These are phyloP conservation scores for Apodemia hepburni DNA, from an alignment of 2,888 invertebrate genomes.

Conservation along the genomic window DNA sequence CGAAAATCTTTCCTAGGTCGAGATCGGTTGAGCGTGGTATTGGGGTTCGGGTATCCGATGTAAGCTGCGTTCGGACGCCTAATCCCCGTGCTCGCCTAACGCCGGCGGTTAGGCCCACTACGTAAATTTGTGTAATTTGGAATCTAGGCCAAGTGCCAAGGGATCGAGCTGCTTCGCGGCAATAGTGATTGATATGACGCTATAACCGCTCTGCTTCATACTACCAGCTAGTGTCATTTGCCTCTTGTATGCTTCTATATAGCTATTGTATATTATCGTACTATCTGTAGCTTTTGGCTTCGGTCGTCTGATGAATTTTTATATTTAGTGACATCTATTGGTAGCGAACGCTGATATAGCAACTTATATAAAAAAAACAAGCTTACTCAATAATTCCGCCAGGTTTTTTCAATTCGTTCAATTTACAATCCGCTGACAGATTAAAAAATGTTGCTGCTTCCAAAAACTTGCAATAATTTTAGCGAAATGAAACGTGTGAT, in stretches of 20 bases:
- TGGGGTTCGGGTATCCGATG: slow-evolving; percentile 54
- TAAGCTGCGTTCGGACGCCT: slow-evolving; percentile 64
- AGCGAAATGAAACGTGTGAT: too few species aligned
- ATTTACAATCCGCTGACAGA: too few species aligned
- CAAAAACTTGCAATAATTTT: too few species aligned
- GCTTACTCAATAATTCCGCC: too few species aligned
- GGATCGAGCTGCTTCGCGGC: slow-evolving; percentile 64
- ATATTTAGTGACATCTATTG: too few species aligned
- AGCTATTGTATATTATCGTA: neutral
- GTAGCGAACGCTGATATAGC: too few species aligned
- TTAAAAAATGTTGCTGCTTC: too few species aligned
- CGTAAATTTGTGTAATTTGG: slow-evolving; percentile 79
- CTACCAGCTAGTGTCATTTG: slow-evolving; percentile 22
- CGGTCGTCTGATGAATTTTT: too few species aligned
- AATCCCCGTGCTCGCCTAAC: slow-evolving; percentile 65
- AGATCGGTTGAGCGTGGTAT: slow-evolving; percentile 64
- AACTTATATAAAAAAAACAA: too few species aligned
- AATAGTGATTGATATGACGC: slow-evolving; percentile 77
- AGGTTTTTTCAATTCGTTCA: too few species aligned
- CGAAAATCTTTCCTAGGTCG: slow-evolving; percentile 43
- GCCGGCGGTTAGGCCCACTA: slow-evolving; percentile 65
- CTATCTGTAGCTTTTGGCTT: too few species aligned
- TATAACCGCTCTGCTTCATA: slow-evolving; percentile 49
- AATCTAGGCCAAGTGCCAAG: slow-evolving; percentile 79
- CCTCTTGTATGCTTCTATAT: neutral